Conservation (phyloP, 2,797 vertebrate species). For the Urosaurus nigricauda region DNA sequence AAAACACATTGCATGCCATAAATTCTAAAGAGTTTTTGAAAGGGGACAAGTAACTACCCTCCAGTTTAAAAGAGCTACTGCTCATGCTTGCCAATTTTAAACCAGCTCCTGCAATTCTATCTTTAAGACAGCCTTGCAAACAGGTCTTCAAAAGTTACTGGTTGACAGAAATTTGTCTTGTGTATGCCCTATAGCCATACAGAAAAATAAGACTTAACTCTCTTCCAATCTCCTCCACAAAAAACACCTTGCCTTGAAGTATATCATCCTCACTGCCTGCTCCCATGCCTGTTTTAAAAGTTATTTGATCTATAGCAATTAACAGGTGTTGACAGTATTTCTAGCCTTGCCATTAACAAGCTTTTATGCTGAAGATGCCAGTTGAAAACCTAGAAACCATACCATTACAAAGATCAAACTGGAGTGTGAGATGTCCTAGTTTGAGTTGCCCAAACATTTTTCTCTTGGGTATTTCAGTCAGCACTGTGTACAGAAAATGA, state of each 20-base stretch:
- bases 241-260: background rate
- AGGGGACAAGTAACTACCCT: background rate
- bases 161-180: background rate
- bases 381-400: too few species aligned
- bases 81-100: background rate
- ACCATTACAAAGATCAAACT: background rate
- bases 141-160: background rate
- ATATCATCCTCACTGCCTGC: background rate
- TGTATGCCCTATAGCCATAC: background rate
- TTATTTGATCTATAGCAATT: slow-evolving; percentile 1
- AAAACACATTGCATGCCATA: background rate
- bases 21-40: background rate
- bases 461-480: background rate
- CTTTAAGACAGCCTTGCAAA: background rate
- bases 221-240: too few species aligned
- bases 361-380: background rate
- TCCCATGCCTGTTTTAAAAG: background rate
- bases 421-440: background rate
- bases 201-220: background rate
- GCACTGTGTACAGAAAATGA: background rate
- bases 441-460: background rate
- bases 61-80: accelerated
- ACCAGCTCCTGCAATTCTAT: background rate
- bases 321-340: slow-evolving; percentile 2
- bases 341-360: background rate